phyloP scores from a whole-genome alignment of 2,888 invertebrate species.

The Calliopum simillimum region DNA sequence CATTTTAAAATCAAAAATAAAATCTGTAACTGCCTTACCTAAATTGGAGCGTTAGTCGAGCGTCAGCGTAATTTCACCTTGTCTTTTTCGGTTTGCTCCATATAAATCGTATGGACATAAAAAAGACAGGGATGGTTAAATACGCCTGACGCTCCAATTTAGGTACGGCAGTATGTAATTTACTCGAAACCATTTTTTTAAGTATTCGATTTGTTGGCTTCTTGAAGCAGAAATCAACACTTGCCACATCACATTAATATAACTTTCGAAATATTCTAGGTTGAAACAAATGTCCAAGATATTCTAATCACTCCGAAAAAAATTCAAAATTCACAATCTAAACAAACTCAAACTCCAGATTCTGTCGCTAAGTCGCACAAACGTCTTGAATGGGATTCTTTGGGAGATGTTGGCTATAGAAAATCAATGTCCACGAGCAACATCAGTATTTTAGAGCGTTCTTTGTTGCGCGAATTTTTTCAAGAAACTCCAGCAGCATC shows the following conservation, averaged over 20 bases:
- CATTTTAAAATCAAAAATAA: too few relatives aligned
- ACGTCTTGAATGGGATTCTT: constrained; percentile 88
- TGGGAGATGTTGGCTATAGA: constrained; percentile 86
- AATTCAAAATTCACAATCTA: background rate
- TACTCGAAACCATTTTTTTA: too few relatives aligned
- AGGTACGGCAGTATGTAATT: too few relatives aligned
- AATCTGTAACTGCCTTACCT: too few relatives aligned
- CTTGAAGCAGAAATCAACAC: background rate
- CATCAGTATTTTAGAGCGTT: constrained; percentile 61
- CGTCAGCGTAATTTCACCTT: too few relatives aligned
- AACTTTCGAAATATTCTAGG: background rate
- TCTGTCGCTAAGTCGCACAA: constrained; percentile 79
- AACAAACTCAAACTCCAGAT: constrained; percentile 73
- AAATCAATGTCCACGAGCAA: constrained; percentile 71
- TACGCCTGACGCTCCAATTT: too few relatives aligned
- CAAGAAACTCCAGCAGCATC: constrained; percentile 40
- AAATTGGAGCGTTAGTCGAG: too few relatives aligned
- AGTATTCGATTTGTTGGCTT: background rate
- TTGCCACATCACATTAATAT: too few relatives aligned
- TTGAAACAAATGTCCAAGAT: constrained; percentile 24
- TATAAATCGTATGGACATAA: too few relatives aligned
- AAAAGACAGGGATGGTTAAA: too few relatives aligned
- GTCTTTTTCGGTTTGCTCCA: too few relatives aligned
- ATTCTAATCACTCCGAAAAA: background rate
- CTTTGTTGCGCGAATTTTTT: constrained; percentile 59